These are phyloP conservation scores for Falcaria lacertinaria DNA, from an alignment of 2,888 invertebrate genomes.

Conservation along the genomic window DNA sequence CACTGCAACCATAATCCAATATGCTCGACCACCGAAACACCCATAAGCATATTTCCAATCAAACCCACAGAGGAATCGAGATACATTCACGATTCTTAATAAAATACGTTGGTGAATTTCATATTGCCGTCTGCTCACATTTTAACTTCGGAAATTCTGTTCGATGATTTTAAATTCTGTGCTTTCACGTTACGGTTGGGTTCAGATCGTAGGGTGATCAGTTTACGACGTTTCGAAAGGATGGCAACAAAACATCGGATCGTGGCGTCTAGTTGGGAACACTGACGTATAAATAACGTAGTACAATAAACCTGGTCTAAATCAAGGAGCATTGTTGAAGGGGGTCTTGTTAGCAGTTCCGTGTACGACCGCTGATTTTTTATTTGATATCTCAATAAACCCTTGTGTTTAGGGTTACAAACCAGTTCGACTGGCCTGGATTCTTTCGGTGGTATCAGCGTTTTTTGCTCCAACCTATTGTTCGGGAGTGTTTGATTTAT, in stretches of 20 bases:
- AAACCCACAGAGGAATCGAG: constrained; percentile 60
- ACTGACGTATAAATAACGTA: constrained; percentile 72
- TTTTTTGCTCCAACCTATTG: constrained; percentile 37
- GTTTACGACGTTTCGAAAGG: constrained; percentile 18
- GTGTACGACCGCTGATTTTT: constrained; percentile 74
- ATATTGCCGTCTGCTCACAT: constrained; percentile 11
- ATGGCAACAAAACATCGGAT: constrained; percentile 41
- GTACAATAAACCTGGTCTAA: constrained; percentile 74
- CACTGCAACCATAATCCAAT: constrained; percentile 56
- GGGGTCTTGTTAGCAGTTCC: constrained; percentile 63
- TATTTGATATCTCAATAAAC: constrained; percentile 79
- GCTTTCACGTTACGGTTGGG: background rate
- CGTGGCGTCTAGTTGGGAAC: constrained; percentile 51
- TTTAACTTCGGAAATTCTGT: constrained; percentile 6
- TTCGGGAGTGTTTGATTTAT: constrained; percentile 63
- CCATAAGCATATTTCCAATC: constrained; percentile 74
- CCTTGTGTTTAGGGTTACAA: constrained; percentile 56
- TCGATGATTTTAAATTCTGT: constrained; percentile 15
- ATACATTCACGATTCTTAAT: constrained; percentile 65
- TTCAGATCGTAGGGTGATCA: constrained; percentile 8
- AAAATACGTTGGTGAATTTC: constrained; percentile 70
- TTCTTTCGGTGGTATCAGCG: constrained; percentile 41
- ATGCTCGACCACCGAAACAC: constrained; percentile 41
- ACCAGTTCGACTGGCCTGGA: constrained; percentile 47
- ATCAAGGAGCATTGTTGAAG: constrained; percentile 75